A percentile compares a stretch with the other conserved stretches of the same genome.
Conservation (phyloP, 2,888 invertebrate genomes). For the Prosopocoilus inquinatus region DNA sequence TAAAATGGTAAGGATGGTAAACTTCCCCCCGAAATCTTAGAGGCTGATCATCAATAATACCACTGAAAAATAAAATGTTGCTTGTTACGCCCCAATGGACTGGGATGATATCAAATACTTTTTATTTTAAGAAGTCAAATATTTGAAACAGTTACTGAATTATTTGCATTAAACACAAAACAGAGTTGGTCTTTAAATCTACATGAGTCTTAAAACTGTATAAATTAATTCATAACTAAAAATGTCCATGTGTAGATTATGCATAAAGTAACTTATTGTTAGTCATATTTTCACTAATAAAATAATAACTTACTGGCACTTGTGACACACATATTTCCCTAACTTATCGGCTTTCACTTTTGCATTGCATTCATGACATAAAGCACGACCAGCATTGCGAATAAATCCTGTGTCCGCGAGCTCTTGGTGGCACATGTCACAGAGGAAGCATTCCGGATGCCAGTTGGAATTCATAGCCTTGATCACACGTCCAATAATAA, state of each 20-base stretch:
- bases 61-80: slow-evolving; percentile 55
- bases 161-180: too few species aligned
- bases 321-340: slow-evolving; percentile 96
- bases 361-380: slow-evolving; percentile 97
- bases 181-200: too few species aligned
- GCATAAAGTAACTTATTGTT: too few species aligned
- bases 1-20: slow-evolving; percentile 99
- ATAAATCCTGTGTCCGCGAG: slow-evolving; percentile 97
- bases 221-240: too few species aligned
- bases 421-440: slow-evolving; percentile 88
- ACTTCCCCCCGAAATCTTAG: slow-evolving; percentile 92
- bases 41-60: slow-evolving; percentile 88
- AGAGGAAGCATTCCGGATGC: slow-evolving; percentile 98
- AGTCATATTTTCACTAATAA: background rate
- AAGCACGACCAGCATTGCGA: slow-evolving; percentile 78
- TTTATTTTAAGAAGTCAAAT: too few species aligned
- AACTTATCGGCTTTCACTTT: slow-evolving; percentile 91
- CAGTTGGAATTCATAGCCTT: slow-evolving; percentile 99
- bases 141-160: too few species aligned
- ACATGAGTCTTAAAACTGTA: too few species aligned
- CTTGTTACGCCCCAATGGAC: too few species aligned
- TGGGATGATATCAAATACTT: too few species aligned
- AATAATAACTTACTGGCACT: slow-evolving; percentile 86
- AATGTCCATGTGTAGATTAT: too few species aligned
- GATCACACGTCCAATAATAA: slow-evolving; percentile 97